Base-by-base conservation (phyloP, 2,113 vertebrate species). In the Copsychus sechellarum region DNA sequence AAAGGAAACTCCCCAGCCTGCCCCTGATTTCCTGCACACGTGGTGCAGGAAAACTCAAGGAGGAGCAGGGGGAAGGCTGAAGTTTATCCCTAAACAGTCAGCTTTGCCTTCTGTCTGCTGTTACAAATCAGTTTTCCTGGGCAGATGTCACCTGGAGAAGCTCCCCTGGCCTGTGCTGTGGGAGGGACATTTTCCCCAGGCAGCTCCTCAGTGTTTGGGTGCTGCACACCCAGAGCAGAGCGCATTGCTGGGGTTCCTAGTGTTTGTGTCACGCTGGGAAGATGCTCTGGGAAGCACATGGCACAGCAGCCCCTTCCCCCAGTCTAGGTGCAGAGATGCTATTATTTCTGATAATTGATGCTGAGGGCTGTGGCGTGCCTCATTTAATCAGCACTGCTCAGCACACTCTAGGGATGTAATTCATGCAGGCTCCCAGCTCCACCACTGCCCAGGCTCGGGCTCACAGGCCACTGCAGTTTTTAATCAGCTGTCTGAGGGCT, bases 271-370 rank as follows among this genome's bases (percentile, higher is more conserved):
- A 5, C 47, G n/a, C 78, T 22, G 65, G 58, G 17, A 48, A 71
- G 84, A n/a, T 64, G n/a, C 61, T 65, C 81, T 66, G 61, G 28
- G 82, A 51, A 78, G 61, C 47, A 10, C 91, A 57, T 9, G 87
- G 38, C 96, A 58, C 4, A 3, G 28, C 26, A 21, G 28, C 90
- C 94, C 96, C 90, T 95, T 94, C 73, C 87, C 87, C 92, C 94
- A 45, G 23, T 14, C 28, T 25, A 31, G 95, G 88, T 95, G 81
- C 73, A 93, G 93, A 84, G 94, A 96, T 92, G 88, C 96, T 56
- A 67, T 96, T 95, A 77, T 96, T 94, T 77, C 96, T 96, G 88
- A 48, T 96, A 95, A 96, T 96, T 95, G 97, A 92, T 95, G 92
- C 96, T 69, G 91, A 97, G 96, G 93, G 95, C 96, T 92, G 78